phyloP scores from a whole-genome alignment of 2,888 invertebrate species.

The Anagyrus pseudococci region DNA sequence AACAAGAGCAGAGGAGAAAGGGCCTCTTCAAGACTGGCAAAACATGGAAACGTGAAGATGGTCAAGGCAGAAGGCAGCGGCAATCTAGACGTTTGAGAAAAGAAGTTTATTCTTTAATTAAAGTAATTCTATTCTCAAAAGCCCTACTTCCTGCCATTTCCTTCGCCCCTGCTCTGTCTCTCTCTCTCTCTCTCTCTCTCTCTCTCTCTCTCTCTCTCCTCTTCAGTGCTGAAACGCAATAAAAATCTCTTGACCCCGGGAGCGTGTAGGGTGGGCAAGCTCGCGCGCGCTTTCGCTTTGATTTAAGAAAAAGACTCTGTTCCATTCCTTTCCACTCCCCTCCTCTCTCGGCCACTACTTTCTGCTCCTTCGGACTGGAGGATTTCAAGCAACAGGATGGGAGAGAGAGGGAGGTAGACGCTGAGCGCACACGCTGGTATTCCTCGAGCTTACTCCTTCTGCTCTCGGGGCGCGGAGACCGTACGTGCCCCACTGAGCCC shows the following conservation, averaged over 20 bases:
- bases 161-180: no score
- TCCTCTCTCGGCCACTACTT: slow-evolving; percentile 1
- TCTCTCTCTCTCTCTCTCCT: not conserved
- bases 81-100: slow-evolving; percentile 6
- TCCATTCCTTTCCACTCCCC: slow-evolving; percentile 10
- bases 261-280: slow-evolving; percentile 21
- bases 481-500: not conserved
- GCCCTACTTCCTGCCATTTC: not conserved
- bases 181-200: not conserved
- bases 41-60: no score
- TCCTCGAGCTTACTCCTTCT: slow-evolving; percentile 12
- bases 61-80: not conserved
- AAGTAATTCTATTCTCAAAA: slow-evolving; percentile 28
- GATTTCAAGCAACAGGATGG: slow-evolving; percentile 28
- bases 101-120: slow-evolving; percentile 35
- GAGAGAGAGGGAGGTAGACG: no score
- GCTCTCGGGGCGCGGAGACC: no score
- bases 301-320: slow-evolving; percentile 26
- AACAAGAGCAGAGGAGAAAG: not conserved
- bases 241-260: slow-evolving; percentile 31
- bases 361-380: slow-evolving; percentile 30
- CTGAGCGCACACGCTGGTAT: slow-evolving; percentile 26
- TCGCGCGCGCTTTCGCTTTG: slow-evolving; percentile 32
- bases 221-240: slow-evolving; percentile 20
- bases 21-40: no score